Conservation (phyloP, 2,888 invertebrate genomes). For the Mycalesis mineus region DNA sequence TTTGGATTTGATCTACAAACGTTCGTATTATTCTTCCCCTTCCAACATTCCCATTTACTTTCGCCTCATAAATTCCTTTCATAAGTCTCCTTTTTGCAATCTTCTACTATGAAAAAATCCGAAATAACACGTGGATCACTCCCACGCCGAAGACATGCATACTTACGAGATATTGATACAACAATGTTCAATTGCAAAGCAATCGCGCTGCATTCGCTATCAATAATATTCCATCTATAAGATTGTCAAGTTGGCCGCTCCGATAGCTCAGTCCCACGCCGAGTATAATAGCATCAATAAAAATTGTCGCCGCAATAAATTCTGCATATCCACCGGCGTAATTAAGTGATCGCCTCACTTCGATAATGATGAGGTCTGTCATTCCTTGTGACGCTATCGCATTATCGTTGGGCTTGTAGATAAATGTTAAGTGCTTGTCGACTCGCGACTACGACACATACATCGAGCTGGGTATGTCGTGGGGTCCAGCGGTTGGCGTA, state of each 20-base stretch:
- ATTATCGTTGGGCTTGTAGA: conserved; percentile 16
- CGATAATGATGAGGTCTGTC: conserved; percentile 32
- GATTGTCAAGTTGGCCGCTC: conserved; percentile 22
- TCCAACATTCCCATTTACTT: no score
- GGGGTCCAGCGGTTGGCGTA: no score
- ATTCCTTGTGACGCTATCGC: conserved; percentile 26
- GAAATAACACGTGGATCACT: no score
- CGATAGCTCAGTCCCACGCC: conserved; percentile 26
- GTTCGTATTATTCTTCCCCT: no score
- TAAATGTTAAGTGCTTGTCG: not conserved
- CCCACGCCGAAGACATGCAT: no score
- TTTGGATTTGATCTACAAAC: no score
- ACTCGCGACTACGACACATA: not conserved
- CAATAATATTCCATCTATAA: conserved; percentile 7
- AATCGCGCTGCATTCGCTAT: not conserved
- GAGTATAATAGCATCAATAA: conserved; percentile 23
- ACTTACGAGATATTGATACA: not conserved
- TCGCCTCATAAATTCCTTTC: no score
- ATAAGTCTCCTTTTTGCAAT: no score
- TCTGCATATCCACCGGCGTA: conserved; percentile 30
- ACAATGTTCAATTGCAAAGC: no score
- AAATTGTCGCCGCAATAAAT: conserved; percentile 32
- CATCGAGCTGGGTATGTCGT: no score
- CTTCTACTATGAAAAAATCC: no score
- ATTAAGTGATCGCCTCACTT: conserved; percentile 32